These are phyloP conservation scores for Falco cherrug DNA, from an alignment of 2,797 vertebrate genomes.

Conservation along the genomic window DNA sequence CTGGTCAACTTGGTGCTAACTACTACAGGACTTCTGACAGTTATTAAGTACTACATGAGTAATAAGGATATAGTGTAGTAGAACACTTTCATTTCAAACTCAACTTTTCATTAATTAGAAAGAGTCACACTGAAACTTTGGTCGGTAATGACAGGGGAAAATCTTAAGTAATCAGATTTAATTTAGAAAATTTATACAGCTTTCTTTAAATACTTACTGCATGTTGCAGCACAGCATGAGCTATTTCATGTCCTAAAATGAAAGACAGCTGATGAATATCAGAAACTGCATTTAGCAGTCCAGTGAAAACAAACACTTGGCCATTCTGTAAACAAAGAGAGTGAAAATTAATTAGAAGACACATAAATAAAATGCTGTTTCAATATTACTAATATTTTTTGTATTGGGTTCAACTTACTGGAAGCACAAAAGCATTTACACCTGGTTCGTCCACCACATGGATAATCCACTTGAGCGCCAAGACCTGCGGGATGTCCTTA, in stretches of 20 bases:
- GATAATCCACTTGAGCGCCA: conserved; percentile 83
- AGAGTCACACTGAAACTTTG: background rate
- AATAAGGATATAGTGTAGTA: background rate
- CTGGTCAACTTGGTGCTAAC: background rate
- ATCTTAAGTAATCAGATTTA: background rate
- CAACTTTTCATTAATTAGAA: background rate
- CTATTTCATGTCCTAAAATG: conserved; percentile 94
- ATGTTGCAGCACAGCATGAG: conserved; percentile 90
- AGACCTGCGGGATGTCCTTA: conserved; percentile 86
- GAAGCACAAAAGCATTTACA: conserved; percentile 91
- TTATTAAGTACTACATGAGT: background rate
- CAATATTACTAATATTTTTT: background rate
- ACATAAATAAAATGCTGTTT: background rate
- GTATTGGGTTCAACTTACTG: conserved; percentile 80
- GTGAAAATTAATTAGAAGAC: background rate
- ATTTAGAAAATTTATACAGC: background rate
- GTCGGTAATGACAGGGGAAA: background rate
- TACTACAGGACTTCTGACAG: background rate
- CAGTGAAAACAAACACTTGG: conserved; percentile 93
- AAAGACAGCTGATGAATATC: conserved; percentile 91
- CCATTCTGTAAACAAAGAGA: conserved; percentile 83
- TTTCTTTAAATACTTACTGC: conserved; percentile 82
- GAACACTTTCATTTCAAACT: background rate
- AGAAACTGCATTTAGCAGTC: conserved; percentile 84
- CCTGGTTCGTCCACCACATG: conserved; percentile 86